Evolutionary conservation across 1,140 invertebrate species (phyloP).

Genomic region (Hylyphantes graminicola): DNA sequence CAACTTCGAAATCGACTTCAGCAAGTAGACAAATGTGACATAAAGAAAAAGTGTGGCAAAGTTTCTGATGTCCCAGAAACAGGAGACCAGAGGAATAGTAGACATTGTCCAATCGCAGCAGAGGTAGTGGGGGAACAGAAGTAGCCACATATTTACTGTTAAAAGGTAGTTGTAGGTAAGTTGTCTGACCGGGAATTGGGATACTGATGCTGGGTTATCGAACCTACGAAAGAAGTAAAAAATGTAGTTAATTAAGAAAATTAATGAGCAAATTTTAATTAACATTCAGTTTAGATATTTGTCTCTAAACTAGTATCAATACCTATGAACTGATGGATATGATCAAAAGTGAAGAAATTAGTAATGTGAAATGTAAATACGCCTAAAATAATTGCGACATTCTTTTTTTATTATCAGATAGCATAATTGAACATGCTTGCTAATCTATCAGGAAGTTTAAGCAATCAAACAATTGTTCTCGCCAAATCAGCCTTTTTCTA

Average conservation of each 20-base stretch:
- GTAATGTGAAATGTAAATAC: no score
- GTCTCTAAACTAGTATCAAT: no score
- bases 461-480: no score
- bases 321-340: no score
- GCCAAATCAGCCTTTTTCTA: no score
- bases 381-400: no score
- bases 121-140: slow-evolving; percentile 87
- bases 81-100: slow-evolving; percentile 86
- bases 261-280: no score
- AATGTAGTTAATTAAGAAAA: background rate
- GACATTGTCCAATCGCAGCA: slow-evolving; percentile 99
- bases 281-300: no score
- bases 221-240: slow-evolving; percentile 49
- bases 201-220: slow-evolving; percentile 90
- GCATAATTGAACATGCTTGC: no score
- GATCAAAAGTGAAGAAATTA: no score
- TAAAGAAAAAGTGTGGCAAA: slow-evolving; percentile 81
- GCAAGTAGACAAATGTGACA: slow-evolving; percentile 73
- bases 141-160: slow-evolving; percentile 88
- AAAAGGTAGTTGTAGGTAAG: slow-evolving; percentile 94
- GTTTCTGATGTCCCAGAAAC: slow-evolving; percentile 84
- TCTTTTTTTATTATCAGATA: no score
- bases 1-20: slow-evolving; percentile 66
- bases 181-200: slow-evolving; percentile 81
- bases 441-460: no score